Base-by-base conservation (phyloP, 2,888 invertebrate species). In the Pelosia muscerda region DNA sequence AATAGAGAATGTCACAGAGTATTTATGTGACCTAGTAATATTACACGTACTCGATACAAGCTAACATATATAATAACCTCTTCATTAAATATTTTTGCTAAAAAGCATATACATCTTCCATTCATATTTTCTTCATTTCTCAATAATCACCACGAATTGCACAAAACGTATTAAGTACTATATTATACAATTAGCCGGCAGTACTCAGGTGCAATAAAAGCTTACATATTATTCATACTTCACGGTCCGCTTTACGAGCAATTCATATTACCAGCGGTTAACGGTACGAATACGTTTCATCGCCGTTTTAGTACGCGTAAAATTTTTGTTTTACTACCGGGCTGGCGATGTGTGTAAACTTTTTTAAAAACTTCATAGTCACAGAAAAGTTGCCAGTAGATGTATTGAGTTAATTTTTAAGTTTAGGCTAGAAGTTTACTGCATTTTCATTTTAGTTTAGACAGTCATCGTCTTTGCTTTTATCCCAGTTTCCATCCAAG, bases 221-320 rank as follows among this genome's bases (percentile, higher is more conserved):
- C 42, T 49, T 38, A 28, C 26, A 57, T 26, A 57, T 57, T 57
- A 64, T 64, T 57, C 64, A 64, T 57, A 57, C 64, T 64, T n/a
- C 42, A 57, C 31, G 26, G 31, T 53, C 53, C 10, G 56, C 49
- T 67, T 67, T 67, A 67, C 53, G 62, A 67, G 13, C 63, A 63
- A 53, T 67, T 62, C 62, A 61, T 62, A 66, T 61, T 23, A 62
- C 62, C 57, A 8, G 42, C 56, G 56, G 56, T 66, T 56, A 58
- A 63, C 86, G 59, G 22, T 59, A 34, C 63, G 54, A 63, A 88
- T 89, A 86, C 84, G 84, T 88, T 90, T 89, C 83, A 90, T 86
- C 86, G 84, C 84, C 76, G 71, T 84, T 86, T 88, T 86, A 87
- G 79, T 81, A 81, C 67, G 79, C 86, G 83, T 90, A 87, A 88